phyloP scores from a whole-genome alignment of 2,113 vertebrate species.

The Drymodes brunneopygia region DNA sequence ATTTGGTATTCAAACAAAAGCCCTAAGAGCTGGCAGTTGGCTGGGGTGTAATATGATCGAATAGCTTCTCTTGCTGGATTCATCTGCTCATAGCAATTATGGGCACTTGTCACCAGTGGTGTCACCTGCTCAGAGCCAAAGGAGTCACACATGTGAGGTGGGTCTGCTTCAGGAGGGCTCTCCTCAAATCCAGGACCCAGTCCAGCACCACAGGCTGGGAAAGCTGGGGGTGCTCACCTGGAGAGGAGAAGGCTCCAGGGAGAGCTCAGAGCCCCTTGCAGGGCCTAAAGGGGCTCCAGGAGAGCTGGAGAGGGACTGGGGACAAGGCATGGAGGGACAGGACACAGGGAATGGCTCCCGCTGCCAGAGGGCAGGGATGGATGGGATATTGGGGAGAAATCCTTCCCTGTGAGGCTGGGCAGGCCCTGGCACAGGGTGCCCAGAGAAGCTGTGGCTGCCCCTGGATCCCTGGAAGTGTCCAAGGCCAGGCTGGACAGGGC shows the following conservation, averaged over 20 bases:
- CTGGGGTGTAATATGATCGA: fast-evolving
- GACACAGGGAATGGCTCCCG: not conserved
- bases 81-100: not conserved
- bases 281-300: not conserved
- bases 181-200: not conserved
- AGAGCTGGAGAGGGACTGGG: not conserved
- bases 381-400: not conserved
- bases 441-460: not conserved
- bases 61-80: not conserved
- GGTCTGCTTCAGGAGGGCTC: not conserved
- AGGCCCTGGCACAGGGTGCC: not conserved
- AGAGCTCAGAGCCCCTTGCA: not conserved
- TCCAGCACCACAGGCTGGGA: not conserved
- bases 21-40: not conserved
- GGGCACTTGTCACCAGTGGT: not conserved
- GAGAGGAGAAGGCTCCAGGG: fast-evolving
- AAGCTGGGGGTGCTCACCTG: not conserved
- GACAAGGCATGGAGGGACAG: not conserved
- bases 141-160: not conserved
- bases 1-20: not conserved
- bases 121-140: not conserved
- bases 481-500: fast-evolving
- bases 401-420: fast-evolving
- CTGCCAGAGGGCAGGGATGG: not conserved
- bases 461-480: not conserved